Percentiles rank a stretch among this genome's conserved stretches.
Conservation (phyloP, 2,113 vertebrate species). For the Marmota flaviventris region DNA sequence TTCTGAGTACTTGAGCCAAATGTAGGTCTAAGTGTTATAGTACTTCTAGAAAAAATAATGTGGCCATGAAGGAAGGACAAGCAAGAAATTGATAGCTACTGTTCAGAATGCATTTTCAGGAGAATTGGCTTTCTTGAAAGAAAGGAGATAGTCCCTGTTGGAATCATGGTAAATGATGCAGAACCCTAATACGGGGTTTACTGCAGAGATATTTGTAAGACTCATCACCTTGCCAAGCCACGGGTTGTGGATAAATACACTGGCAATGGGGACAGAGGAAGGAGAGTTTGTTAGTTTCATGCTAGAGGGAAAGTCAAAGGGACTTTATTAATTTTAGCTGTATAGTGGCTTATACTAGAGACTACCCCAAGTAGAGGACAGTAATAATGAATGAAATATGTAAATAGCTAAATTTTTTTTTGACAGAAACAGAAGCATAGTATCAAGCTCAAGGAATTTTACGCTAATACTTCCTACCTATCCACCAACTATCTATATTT, state of each 20-base stretch:
- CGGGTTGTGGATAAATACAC: background rate
- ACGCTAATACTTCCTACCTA: background rate
- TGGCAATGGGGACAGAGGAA: background rate
- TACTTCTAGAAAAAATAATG: background rate
- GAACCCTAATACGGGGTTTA: background rate
- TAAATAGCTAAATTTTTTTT: background rate
- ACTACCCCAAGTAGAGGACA: background rate
- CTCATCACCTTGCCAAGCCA: background rate
- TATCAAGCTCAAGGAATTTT: background rate
- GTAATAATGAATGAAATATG: background rate
- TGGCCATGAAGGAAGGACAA: background rate
- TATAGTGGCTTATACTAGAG: background rate
- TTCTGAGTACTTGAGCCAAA: constrained; percentile 9
- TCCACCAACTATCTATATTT: too few species aligned
- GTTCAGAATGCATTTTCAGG: background rate
- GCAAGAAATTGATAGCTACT: background rate
- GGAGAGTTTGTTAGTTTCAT: background rate
- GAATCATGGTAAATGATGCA: background rate
- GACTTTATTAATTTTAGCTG: background rate
- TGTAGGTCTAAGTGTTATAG: background rate
- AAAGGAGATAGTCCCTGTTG: background rate
- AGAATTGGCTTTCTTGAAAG: background rate
- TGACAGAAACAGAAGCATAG: background rate
- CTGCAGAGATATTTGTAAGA: background rate
- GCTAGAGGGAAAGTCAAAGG: background rate